Conservation (phyloP, 2,797 vertebrate genomes). For the Gephyroberyx darwinii region DNA sequence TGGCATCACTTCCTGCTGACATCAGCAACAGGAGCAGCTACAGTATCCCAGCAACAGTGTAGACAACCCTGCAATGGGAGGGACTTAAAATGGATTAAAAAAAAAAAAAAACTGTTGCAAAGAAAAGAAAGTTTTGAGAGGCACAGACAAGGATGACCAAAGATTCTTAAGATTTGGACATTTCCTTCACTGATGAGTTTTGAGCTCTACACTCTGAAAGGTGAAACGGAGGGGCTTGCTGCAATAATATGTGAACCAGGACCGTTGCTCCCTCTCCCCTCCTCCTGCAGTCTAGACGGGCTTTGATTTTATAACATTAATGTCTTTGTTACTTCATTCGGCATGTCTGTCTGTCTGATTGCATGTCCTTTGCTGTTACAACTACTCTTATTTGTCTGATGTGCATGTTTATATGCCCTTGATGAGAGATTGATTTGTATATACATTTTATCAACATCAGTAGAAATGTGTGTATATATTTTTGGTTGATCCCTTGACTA, state of each 20-base stretch:
- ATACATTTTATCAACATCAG: constrained; percentile 47
- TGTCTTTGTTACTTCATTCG: constrained; percentile 30
- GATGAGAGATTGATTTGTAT: constrained; percentile 46
- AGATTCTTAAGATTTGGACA: constrained; percentile 24
- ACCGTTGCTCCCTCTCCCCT: constrained; percentile 75
- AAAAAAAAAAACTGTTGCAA: constrained; percentile 8
- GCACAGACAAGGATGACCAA: not conserved
- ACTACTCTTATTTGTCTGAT: constrained; percentile 38
- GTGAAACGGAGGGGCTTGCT: constrained; percentile 31
- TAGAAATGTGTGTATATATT: constrained; percentile 79
- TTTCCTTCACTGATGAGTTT: constrained; percentile 18
- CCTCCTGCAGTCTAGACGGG: constrained; percentile 53
- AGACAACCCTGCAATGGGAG: constrained; percentile 55
- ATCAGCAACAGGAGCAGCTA: constrained; percentile 79
- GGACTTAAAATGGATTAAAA: constrained; percentile 26
- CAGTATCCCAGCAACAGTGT: constrained; percentile 77
- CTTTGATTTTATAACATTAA: constrained; percentile 35
- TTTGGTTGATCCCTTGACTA: constrained; percentile 67
- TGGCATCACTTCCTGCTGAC: constrained; percentile 73
- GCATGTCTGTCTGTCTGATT: constrained; percentile 29
- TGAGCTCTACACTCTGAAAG: not conserved
- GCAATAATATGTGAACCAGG: constrained; percentile 11
- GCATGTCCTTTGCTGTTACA: constrained; percentile 43
- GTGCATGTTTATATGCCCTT: constrained; percentile 37
- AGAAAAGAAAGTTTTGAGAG: constrained; percentile 17